Conservation (phyloP, 2,113 vertebrate genomes). For the Hystrix cristata region DNA sequence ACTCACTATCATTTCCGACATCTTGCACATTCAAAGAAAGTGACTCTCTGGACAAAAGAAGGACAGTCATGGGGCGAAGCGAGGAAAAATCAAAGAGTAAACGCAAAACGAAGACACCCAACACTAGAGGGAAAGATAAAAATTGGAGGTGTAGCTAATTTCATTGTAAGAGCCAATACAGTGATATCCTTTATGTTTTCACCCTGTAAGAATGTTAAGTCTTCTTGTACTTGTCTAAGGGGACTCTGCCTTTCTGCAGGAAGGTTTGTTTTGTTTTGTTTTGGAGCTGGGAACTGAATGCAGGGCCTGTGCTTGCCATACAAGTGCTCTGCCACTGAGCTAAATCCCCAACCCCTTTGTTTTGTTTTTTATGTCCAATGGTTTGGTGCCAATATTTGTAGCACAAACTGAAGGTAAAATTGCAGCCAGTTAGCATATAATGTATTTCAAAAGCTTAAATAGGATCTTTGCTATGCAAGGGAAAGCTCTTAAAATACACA, state of each 20-base stretch:
- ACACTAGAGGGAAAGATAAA: background rate
- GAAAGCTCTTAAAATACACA: constrained; percentile 73
- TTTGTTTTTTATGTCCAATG: constrained; percentile 62
- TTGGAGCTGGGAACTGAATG: too few relatives aligned
- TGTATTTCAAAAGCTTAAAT: constrained; percentile 77
- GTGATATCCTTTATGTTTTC: background rate
- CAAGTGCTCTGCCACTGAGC: too few relatives aligned
- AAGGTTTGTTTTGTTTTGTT: background rate
- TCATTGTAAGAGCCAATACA: background rate
- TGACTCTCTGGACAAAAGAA: background rate
- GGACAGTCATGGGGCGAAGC: background rate
- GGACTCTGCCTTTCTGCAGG: constrained; percentile 15
- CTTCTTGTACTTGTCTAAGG: constrained; percentile 68
- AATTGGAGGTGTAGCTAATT: background rate
- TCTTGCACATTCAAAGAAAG: constrained; percentile 11
- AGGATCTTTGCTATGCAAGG: constrained; percentile 63
- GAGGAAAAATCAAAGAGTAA: background rate
- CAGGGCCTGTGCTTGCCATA: too few relatives aligned
- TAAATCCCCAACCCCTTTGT: background rate
- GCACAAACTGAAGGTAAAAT: constrained; percentile 76
- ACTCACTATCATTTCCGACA: background rate
- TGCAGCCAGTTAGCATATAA: constrained; percentile 67
- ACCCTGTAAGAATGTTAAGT: constrained; percentile 33
- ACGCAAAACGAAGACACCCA: constrained; percentile 6
- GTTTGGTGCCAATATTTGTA: constrained; percentile 72